A percentile compares a stretch with the other conserved stretches of the same genome.
These are phyloP conservation scores for Stegostoma tigrinum DNA, from an alignment of 2,113 vertebrate species.

Conservation along the genomic window DNA sequence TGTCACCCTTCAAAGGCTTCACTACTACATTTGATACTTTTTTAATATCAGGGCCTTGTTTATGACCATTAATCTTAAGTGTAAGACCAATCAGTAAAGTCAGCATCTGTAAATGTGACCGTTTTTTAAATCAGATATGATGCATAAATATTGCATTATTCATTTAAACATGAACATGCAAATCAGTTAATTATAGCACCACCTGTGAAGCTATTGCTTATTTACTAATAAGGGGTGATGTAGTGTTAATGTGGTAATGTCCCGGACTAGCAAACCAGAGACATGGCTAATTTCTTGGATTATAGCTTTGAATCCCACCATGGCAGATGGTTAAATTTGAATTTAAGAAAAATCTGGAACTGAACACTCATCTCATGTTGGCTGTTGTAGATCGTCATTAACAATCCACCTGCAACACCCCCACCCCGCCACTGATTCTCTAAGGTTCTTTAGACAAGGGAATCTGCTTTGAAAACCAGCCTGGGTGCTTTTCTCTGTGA, in stretches of 20 bases:
- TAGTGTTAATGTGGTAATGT: background rate
- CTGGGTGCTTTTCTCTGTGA: background rate
- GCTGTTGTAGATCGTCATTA: too few species aligned
- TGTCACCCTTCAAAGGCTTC: slow-evolving; percentile 5
- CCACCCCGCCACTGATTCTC: too few species aligned
- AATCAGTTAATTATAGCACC: background rate
- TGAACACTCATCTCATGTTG: too few species aligned
- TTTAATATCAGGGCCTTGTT: slow-evolving; percentile 3
- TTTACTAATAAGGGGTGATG: background rate
- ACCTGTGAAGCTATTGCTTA: background rate
- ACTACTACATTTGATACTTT: background rate
- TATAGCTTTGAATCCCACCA: too few species aligned
- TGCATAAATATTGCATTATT: background rate
- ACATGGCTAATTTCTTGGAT: too few species aligned
- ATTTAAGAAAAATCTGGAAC: too few species aligned
- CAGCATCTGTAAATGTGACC: background rate
- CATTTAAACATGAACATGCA: background rate
- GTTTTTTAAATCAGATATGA: background rate
- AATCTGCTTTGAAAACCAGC: background rate
- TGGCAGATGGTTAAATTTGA: too few species aligned
- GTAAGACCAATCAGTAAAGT: background rate
- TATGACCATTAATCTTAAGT: slow-evolving; percentile 16
- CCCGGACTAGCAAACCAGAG: too few species aligned
- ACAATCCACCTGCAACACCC: too few species aligned
- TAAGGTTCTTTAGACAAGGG: too few species aligned